Evolutionary conservation across 2,113 vertebrate species (phyloP).

Genomic region (Lagopus muta): DNA sequence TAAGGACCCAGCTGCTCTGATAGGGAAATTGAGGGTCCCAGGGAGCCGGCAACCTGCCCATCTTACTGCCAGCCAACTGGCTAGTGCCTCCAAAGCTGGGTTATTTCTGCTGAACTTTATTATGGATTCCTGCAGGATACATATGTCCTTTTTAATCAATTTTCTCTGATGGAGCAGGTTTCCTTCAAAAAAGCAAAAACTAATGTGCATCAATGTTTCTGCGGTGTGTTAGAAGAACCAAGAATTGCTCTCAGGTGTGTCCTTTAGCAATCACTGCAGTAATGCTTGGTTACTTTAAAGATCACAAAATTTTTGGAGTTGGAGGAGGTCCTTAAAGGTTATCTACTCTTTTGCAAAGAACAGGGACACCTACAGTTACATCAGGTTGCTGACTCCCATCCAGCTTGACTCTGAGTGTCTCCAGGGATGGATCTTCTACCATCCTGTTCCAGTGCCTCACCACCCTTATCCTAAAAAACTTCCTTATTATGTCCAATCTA

Average conservation of each 20-base stretch:
- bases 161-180: neutral
- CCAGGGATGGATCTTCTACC: too few species aligned
- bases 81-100: neutral
- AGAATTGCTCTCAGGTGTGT: neutral
- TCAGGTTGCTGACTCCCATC: too few species aligned
- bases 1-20: neutral
- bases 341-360: too few species aligned
- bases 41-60: neutral
- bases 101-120: neutral
- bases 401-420: too few species aligned
- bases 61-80: neutral
- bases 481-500: too few species aligned
- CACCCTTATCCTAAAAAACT: too few species aligned
- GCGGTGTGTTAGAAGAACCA: neutral
- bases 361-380: too few species aligned
- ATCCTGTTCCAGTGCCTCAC: too few species aligned
- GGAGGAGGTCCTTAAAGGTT: too few species aligned
- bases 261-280: rapidly evolving
- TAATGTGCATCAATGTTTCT: neutral
- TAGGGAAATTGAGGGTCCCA: neutral
- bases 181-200: neutral
- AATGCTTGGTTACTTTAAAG: neutral
- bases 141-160: neutral
- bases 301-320: neutral
- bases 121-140: neutral